Evolutionary conservation across 2,113 vertebrate species (phyloP).

Genomic region (Thunnus thynnus): DNA sequence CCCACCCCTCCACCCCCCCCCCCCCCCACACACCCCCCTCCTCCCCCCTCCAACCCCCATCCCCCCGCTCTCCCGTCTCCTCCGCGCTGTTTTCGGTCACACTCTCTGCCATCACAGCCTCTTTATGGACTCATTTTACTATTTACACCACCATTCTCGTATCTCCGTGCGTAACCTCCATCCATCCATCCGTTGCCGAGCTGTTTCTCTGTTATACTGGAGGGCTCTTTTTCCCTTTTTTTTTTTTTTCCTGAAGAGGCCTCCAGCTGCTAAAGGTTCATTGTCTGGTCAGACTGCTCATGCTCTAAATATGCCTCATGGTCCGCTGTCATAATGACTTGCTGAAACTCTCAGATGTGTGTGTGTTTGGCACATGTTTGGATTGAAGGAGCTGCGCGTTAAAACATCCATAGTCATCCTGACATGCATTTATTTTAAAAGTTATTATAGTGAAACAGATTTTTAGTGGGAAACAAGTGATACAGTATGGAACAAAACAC

Average conservation of each 20-base stretch:
- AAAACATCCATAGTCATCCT: background rate
- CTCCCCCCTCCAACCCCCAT: constrained; percentile 6
- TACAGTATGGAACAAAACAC: background rate
- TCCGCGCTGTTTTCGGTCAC: constrained; percentile 37
- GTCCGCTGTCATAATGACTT: constrained; percentile 23
- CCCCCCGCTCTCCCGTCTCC: constrained; percentile 14
- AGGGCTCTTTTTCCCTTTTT: rapidly evolving
- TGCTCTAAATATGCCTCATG: constrained; percentile 34
- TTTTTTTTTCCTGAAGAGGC: constrained; percentile 22
- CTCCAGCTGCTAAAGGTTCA: constrained; percentile 63
- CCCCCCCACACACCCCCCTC: constrained; percentile 12
- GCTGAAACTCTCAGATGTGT: background rate
- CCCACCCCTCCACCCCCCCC: background rate
- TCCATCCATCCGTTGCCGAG: constrained; percentile 22
- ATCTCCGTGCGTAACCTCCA: constrained; percentile 45
- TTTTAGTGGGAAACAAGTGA: background rate
- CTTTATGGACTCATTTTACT: constrained; percentile 7
- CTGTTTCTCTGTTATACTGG: background rate
- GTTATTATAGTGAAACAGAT: background rate
- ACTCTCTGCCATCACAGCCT: constrained; percentile 45
- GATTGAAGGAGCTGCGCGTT: background rate
- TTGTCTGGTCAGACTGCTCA: constrained; percentile 63
- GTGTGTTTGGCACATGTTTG: constrained; percentile 16
- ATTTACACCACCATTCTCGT: background rate
- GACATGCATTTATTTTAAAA: constrained; percentile 15